phyloP scores from a whole-genome alignment of 1,140 invertebrate species.

The Rhyzopertha dominica region DNA sequence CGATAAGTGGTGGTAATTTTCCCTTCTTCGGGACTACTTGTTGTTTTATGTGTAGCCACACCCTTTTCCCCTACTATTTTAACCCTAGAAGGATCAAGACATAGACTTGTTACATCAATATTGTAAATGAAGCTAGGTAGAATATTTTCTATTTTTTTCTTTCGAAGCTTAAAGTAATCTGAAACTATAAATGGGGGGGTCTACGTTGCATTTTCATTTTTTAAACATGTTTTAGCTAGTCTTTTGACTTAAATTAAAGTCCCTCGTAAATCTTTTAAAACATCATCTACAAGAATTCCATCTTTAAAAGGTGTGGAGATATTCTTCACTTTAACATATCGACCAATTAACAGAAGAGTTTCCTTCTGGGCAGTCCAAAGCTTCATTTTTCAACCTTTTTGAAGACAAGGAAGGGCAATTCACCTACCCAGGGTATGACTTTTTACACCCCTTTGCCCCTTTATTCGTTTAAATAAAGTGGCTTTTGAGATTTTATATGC shows the following conservation, averaged over 20 bases:
- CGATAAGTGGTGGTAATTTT: constrained; percentile 17
- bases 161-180: constrained; percentile 19
- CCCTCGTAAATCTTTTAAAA: constrained; percentile 13
- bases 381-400: constrained; percentile 32
- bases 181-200: constrained; percentile 19
- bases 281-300: constrained; percentile 20
- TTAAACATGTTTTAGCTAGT: constrained; percentile 20
- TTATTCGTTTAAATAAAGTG: no score
- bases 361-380: constrained; percentile 30
- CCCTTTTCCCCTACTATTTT: constrained; percentile 22
- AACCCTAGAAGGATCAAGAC: constrained; percentile 16
- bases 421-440: no score
- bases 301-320: constrained; percentile 32
- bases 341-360: constrained; percentile 23
- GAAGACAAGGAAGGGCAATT: no score
- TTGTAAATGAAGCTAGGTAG: constrained; percentile 20
- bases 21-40: constrained; percentile 9
- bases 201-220: constrained; percentile 14
- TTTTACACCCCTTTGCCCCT: no score
- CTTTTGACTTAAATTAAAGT: constrained; percentile 14
- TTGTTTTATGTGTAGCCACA: constrained; percentile 13
- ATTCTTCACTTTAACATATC: constrained; percentile 30
- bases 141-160: constrained; percentile 7
- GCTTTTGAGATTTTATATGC: no score
- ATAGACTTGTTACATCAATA: constrained; percentile 25